phyloP scores from a whole-genome alignment of 2,888 invertebrate species.

The Acanthosepion esculentum region DNA sequence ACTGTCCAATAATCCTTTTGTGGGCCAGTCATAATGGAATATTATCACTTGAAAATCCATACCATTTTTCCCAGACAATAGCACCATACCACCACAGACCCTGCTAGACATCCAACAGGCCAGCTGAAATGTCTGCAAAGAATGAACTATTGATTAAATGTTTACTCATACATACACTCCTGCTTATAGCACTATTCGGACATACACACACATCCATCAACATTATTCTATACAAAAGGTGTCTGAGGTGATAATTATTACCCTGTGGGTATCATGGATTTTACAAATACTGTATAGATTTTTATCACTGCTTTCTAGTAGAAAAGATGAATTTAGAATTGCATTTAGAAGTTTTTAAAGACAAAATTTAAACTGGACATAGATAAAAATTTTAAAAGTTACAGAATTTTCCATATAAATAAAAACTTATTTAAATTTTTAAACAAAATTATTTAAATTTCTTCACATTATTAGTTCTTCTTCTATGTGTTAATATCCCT shows the following conservation, averaged over 20 bases:
- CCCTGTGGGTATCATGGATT: not conserved
- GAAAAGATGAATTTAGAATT: too few relatives aligned
- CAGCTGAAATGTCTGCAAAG: not conserved
- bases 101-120: not conserved
- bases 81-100: conserved; percentile 5
- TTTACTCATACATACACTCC: not conserved
- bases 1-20: not conserved
- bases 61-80: not conserved
- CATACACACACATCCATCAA: not conserved
- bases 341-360: too few relatives aligned
- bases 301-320: not conserved
- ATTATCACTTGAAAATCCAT: not conserved
- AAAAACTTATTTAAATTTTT: too few relatives aligned
- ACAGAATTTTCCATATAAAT: too few relatives aligned
- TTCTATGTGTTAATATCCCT: too few relatives aligned
- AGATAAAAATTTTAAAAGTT: too few relatives aligned
- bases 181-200: not conserved
- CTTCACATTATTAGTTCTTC: too few relatives aligned
- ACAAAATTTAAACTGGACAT: too few relatives aligned
- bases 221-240: not conserved
- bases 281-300: not conserved
- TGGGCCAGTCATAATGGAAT: not conserved
- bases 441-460: too few relatives aligned
- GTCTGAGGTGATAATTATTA: not conserved
- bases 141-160: not conserved